Conservation (phyloP, 2,113 vertebrate species). For the Saguinus imperator region DNA sequence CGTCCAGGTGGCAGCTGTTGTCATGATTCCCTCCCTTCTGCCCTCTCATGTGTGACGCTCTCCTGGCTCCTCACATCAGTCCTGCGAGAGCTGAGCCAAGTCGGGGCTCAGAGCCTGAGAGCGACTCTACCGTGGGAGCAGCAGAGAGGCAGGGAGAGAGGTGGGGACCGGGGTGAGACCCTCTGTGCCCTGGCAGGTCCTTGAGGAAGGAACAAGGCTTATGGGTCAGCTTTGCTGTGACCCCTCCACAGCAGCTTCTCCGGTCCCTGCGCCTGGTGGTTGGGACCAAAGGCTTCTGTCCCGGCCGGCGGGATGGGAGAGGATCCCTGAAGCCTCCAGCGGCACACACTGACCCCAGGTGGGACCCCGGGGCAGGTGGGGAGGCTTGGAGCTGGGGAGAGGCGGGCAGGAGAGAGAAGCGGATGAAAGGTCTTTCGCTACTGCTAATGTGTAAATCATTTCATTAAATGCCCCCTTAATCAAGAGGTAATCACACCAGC, state of each 20-base stretch:
- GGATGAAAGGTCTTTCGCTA: not conserved
- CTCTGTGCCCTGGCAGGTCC: not conserved
- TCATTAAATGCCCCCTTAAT: constrained; percentile 60
- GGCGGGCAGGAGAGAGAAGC: not conserved
- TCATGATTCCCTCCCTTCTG: not conserved
- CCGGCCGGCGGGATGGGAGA: not conserved
- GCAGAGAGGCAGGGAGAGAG: accelerated
- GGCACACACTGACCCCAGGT: accelerated
- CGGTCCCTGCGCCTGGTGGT: not conserved
- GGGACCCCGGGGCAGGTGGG: accelerated
- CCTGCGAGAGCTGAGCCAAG: not conserved
- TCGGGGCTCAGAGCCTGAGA: not conserved
- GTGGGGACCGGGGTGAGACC: not conserved
- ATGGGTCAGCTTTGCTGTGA: accelerated
- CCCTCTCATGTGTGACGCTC: not conserved
- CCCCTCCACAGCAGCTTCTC: not conserved
- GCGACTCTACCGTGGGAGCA: too few relatives aligned
- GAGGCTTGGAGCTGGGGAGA: not conserved
- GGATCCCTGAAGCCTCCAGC: accelerated
- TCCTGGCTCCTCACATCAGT: too few relatives aligned
- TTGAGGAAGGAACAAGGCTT: accelerated
- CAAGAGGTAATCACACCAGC: constrained; percentile 4
- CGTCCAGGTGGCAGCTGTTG: not conserved
- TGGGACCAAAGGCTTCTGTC: not conserved
- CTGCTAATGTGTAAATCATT: not conserved